Evolutionary conservation across 2,113 vertebrate genomes (phyloP).

Genomic region (Emydura subglobosa): DNA sequence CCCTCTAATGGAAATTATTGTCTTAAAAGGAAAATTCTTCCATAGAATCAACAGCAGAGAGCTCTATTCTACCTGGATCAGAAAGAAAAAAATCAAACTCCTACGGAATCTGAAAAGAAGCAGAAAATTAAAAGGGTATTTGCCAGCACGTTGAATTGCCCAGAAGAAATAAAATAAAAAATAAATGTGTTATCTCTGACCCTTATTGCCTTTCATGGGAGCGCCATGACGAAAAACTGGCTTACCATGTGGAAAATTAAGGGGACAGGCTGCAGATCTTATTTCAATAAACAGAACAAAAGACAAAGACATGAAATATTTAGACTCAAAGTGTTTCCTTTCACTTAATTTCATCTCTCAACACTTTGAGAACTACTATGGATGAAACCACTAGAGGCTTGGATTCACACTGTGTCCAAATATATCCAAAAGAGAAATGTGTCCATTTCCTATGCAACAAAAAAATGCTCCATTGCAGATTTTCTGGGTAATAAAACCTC

Average conservation of each 20-base stretch:
- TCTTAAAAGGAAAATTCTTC: neutral
- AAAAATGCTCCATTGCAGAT: constrained; percentile 48
- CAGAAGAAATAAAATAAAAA: constrained; percentile 37
- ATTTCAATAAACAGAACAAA: constrained; percentile 49
- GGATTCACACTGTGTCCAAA: constrained; percentile 54
- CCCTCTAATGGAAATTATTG: neutral
- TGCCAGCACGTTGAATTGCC: constrained; percentile 34
- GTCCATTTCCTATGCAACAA: constrained; percentile 62
- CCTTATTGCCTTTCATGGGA: constrained; percentile 35
- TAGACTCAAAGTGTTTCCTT: constrained; percentile 65
- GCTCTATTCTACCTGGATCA: neutral
- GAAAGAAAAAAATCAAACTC: constrained; percentile 18
- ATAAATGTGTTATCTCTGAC: neutral
- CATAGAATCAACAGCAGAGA: neutral
- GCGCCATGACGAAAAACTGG: constrained; percentile 34
- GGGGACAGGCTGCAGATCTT: neutral
- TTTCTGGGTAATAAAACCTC: constrained; percentile 70
- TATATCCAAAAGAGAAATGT: constrained; percentile 39
- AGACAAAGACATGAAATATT: constrained; percentile 55
- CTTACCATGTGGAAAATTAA: neutral
- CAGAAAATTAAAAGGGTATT: constrained; percentile 28
- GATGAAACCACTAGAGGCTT: constrained; percentile 44
- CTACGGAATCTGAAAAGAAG: constrained; percentile 12
- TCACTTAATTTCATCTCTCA: constrained; percentile 72
- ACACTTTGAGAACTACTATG: constrained; percentile 66